Base-by-base conservation (phyloP, 64 coral and sea anemone genomes). In the Exaiptasia diaphana region DNA sequence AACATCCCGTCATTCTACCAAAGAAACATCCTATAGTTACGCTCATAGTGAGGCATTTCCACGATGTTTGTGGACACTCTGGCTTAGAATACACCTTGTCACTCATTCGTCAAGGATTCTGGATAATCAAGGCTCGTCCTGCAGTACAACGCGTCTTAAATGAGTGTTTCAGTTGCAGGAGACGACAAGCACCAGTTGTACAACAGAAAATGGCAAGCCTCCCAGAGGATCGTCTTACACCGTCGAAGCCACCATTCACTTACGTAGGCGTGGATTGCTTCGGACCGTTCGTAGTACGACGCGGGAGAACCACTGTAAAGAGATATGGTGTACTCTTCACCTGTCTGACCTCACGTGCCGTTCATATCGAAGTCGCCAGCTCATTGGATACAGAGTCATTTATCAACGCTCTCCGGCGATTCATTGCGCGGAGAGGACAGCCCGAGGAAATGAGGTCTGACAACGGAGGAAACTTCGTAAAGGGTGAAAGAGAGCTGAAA, bases 51-150 rank as follows among this genome's bases (percentile, higher is more conserved):
- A 74, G 82, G 6, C 75, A 92, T 54, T 5, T 86, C 0, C 81
- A 92, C 43, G 90, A 92, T 23, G 54, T 15, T 8, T 74, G 81
- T 74, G 82, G 90, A 41, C 82, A 92, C 14, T 86, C 75, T 81
- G 82, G 82, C 27, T 30, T 39, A 10, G 90, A 92, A 61, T 75
- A 92, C 37, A 76, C 81, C 1, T 29, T 92, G 31, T 31, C 54
- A 5, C 24, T 75, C 22, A 12, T 81, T n/a, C 21, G 89, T 40
- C 61, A 92, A 41, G 65, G 75, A 53, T 85, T 86, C 67, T 92
- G 82, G 74, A 24, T 91, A 7, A 39, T 91, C 2, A 53, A 85
- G 9, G 81, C 42, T 0, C 48, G 89, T 23, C 50, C 27, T 24
- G 81, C 74, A 1, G 48, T 91, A 15, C 80, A 46, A 35, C 11